Conservation (phyloP, 2,888 invertebrate species). For the Ramazzottius varieornatus region DNA sequence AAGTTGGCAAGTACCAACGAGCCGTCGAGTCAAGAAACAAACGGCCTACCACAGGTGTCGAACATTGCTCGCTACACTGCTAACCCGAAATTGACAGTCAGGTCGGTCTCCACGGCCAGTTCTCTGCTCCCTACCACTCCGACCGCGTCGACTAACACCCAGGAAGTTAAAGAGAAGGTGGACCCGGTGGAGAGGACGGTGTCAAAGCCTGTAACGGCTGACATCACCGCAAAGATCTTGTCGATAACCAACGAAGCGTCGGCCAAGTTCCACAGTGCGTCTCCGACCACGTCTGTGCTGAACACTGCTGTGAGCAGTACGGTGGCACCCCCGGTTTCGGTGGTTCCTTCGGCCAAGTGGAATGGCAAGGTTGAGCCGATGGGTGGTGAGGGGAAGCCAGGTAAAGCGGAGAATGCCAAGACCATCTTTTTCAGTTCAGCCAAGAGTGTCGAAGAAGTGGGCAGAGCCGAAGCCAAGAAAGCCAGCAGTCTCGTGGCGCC, state of each 20-base stretch:
- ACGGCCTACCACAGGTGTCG: too few species aligned
- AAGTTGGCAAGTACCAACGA: too few species aligned
- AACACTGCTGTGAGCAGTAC: slow-evolving; percentile 6
- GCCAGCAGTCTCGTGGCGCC: neutral
- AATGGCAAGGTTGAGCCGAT: slow-evolving; percentile 7
- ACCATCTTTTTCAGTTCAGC: neutral
- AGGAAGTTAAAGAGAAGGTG: too few species aligned
- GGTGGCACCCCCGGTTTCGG: slow-evolving; percentile 10
- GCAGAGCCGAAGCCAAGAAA: neutral
- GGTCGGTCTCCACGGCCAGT: neutral
- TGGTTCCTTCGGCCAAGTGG: slow-evolving; percentile 9
- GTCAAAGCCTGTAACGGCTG: neutral
- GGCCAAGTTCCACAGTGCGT: neutral
- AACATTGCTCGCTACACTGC: neutral
- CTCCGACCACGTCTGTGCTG: neutral
- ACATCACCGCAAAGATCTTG: neutral
- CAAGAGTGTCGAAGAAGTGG: neutral
- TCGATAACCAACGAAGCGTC: neutral
- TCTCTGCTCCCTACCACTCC: neutral
- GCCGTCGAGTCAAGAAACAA: too few species aligned
- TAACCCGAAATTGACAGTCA: neutral
- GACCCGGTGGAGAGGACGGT: neutral
- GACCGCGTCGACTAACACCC: too few species aligned
- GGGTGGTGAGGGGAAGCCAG: slow-evolving; percentile 7
- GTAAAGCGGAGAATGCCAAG: slow-evolving; percentile 11